phyloP scores from a whole-genome alignment of 2,113 vertebrate genomes.

The Bubalus kerabau region DNA sequence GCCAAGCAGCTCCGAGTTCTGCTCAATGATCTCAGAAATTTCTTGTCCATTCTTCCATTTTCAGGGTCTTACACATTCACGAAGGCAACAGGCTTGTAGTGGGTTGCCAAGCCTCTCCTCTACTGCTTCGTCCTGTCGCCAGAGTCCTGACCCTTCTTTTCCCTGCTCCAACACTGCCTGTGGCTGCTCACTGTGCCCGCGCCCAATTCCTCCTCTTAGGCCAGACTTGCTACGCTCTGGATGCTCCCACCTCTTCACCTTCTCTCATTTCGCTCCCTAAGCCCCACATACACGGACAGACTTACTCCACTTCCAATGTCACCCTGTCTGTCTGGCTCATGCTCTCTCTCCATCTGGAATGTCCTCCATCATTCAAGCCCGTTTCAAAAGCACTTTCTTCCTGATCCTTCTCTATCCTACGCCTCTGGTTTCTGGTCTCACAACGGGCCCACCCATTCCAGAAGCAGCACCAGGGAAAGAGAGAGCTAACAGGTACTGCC shows the following conservation, averaged over 20 bases:
- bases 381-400: conserved; percentile 21
- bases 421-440: not conserved
- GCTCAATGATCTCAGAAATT: not conserved
- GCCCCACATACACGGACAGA: not conserved
- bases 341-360: not conserved
- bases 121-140: not conserved
- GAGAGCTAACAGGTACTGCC: not conserved
- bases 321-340: not conserved
- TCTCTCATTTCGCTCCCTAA: not conserved
- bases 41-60: not conserved
- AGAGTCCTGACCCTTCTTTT: not conserved
- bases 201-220: not conserved
- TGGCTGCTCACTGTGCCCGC: not conserved
- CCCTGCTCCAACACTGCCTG: not conserved
- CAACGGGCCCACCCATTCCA: not conserved
- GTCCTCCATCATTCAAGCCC: not conserved
- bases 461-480: not conserved
- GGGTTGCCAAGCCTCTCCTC: not conserved
- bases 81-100: not conserved
- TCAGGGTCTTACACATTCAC: not conserved
- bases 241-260: not conserved
- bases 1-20: not conserved
- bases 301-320: not conserved
- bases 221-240: no score
- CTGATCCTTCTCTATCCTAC: not conserved